Evolutionary conservation across 2,113 vertebrate genomes (phyloP), one percentile per base, ranked within the genome.

Genomic region (Struthio camelus): DNA sequence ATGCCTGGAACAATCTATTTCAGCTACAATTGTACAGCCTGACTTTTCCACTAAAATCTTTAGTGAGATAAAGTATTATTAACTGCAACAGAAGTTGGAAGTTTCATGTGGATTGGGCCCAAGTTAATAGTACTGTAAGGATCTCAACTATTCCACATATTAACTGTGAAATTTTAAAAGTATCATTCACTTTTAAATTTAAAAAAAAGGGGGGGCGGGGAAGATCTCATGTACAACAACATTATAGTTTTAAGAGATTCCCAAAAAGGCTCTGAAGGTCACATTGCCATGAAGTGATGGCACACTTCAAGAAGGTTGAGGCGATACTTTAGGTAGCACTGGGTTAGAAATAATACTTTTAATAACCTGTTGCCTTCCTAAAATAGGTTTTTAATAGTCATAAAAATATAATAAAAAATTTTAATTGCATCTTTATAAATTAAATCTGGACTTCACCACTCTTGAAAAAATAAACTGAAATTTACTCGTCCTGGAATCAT

Each of bases 381-480:
- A 85, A 28, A 77, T 5, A 56, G 19, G 38, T 17, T 87, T 16
- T 87, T 44, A 83, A 34, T 32, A 92, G 56, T 8, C 12, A 10
- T 32, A 90, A 82, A 23, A 85, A 82, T 20, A 64, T 10, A 36
- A 81, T 46, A n/a, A 85, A 73, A 70, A 38, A 42, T 61, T 23
- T 13, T 58, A 73, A 83, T 11, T 19, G 18, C 14, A 75, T 40
- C 50, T 78, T 70, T 77, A 3, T 36, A 83, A 77, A 23, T 34
- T 44, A 80, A 77, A 25, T 30, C 34, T 46, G 40, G 64, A 80
- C 62, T 86, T 92, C 24, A 75, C 4, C 58, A 40, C 6, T 18
- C 16, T 48, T 85, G 16, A 75, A 90, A 80, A 67, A 78, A 23
- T 38, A 72, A 51, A 83, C 23, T 28, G 36, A 94, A 94, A 76